phyloP scores from a whole-genome alignment of 1,140 invertebrate species.

The Trigoniulus corallinus region DNA sequence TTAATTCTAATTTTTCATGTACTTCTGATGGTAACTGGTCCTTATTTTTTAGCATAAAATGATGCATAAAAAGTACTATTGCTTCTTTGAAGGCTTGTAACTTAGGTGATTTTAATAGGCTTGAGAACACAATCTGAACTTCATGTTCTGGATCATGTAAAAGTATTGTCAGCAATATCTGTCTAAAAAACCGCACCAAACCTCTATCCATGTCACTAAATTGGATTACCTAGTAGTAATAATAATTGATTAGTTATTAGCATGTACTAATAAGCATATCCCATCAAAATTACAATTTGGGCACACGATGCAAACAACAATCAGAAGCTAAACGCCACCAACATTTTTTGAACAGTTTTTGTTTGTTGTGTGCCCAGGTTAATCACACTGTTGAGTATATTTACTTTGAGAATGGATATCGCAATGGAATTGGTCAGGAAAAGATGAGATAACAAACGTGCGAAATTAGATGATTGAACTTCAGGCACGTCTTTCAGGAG shows the following conservation, averaged over 20 bases:
- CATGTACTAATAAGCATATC: not conserved
- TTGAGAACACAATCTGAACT: constrained; percentile 42
- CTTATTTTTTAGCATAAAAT: constrained; percentile 49
- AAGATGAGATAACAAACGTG: constrained; percentile 60
- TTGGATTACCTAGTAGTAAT: constrained; percentile 45
- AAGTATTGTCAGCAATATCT: constrained; percentile 49
- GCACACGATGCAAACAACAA: constrained; percentile 1
- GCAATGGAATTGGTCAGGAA: constrained; percentile 58
- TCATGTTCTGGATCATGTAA: constrained; percentile 37
- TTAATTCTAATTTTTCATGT: not conserved
- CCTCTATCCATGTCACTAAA: constrained; percentile 57
- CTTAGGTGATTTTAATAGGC: constrained; percentile 44
- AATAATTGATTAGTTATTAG: not conserved
- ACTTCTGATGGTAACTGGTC: not conserved
- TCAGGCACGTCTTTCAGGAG: constrained; percentile 44
- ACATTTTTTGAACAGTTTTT: not conserved
- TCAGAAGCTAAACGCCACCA: not conserved
- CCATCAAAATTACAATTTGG: no score
- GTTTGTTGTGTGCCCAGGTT: not conserved
- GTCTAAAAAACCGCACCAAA: constrained; percentile 47
- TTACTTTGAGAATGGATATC: constrained; percentile 71
- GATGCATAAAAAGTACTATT: constrained; percentile 55
- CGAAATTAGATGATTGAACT: constrained; percentile 52
- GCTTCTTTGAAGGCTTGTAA: constrained; percentile 55
- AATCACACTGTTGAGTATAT: not conserved